phyloP scores from a whole-genome alignment of 1,140 invertebrate species.

The Coelopa frigida region DNA sequence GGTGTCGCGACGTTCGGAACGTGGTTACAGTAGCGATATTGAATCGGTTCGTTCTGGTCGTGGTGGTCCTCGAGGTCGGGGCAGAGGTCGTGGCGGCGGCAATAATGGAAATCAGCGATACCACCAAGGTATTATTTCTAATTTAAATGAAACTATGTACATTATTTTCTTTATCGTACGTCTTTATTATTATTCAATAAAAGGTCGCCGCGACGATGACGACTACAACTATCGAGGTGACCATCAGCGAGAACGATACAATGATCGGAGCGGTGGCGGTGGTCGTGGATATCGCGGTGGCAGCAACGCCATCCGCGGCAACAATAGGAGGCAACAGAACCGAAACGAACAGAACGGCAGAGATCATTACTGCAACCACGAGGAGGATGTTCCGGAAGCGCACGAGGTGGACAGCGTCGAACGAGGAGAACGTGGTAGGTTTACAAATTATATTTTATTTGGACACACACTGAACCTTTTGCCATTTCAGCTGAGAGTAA shows the following conservation, averaged over 20 bases:
- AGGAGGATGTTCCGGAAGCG: conserved; percentile 33
- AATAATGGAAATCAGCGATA: conserved; percentile 37
- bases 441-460: no score
- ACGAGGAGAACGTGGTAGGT: no score
- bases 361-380: conserved; percentile 41
- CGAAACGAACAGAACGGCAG: conserved; percentile 34
- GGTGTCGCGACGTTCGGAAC: conserved; percentile 41
- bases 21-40: conserved; percentile 44
- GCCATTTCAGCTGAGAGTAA: conserved; percentile 34
- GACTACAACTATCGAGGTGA: conserved; percentile 42
- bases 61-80: conserved; percentile 34
- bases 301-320: conserved; percentile 28
- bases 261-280: conserved; percentile 22
- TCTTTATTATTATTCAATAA: neutral
- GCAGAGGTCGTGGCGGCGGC: conserved; percentile 32
- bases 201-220: conserved; percentile 38
- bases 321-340: conserved; percentile 26
- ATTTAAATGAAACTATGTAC: neutral
- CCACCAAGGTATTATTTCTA: conserved; percentile 26
- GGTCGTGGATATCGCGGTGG: conserved; percentile 24
- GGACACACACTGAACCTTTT: no score
- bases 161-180: neutral
- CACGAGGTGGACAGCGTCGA: conserved; percentile 43
- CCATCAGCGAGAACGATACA: conserved; percentile 30
- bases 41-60: conserved; percentile 42